Percentiles rank a stretch among this genome's conserved stretches.
phyloP scores from a whole-genome alignment of 2,888 invertebrate species.

The Slavum lentiscoides region DNA sequence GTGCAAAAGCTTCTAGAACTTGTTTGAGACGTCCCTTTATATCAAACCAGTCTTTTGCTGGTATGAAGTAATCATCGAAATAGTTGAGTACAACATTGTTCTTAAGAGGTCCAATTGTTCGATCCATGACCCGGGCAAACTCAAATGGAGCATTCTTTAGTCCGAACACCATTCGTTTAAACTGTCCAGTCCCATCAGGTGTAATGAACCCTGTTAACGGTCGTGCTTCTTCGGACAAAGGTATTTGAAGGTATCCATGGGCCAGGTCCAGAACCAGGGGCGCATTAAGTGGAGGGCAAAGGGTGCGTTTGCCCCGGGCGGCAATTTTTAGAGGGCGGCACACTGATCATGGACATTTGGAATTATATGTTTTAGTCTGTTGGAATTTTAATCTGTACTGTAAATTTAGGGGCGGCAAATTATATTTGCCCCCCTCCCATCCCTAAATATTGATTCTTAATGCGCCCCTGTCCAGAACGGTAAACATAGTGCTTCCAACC shows the following conservation, averaged over 20 bases:
- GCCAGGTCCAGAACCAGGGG: constrained; percentile 32
- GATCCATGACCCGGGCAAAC: constrained; percentile 55
- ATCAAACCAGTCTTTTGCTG: constrained; percentile 6
- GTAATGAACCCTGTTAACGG: constrained; percentile 28
- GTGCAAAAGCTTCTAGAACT: neutral
- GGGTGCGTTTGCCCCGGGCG: too few species aligned
- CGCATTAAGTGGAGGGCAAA: too few species aligned
- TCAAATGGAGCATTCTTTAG: constrained; percentile 27
- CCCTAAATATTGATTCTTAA: too few species aligned
- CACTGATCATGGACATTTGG: too few species aligned
- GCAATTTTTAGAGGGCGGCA: too few species aligned
- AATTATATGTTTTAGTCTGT: too few species aligned
- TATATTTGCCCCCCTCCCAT: too few species aligned
- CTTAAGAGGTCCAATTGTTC: constrained; percentile 4
- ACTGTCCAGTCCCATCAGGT: constrained; percentile 21
- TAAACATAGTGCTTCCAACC: neutral
- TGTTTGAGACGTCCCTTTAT: neutral
- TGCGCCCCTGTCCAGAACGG: too few species aligned
- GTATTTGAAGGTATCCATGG: constrained; percentile 36
- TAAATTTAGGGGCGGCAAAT: too few species aligned
- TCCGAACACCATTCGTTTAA: constrained; percentile 14
- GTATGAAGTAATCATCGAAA: constrained; percentile 15
- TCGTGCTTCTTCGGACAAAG: neutral
- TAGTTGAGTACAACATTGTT: neutral
- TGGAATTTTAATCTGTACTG: too few species aligned